Base-by-base conservation (phyloP, 2,113 vertebrate genomes). In the Pontoporia blainvillei region DNA sequence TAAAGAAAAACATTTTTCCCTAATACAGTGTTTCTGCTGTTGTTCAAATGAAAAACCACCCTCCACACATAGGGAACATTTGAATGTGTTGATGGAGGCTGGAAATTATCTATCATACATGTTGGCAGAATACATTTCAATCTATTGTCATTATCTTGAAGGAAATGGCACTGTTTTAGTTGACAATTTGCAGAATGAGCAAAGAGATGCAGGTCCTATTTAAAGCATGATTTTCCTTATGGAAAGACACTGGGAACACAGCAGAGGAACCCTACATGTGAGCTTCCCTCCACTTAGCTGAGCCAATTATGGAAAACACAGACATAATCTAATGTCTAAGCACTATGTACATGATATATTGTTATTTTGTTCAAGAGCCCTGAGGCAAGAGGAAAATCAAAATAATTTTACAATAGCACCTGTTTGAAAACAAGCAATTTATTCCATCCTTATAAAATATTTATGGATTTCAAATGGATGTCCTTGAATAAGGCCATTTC, bases 371-470 rank as follows among this genome's bases (percentile, higher is more conserved):
- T 69, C 91, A 95, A 97, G 94, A 94, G 86, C 91, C 94, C 94
- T 13, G 89, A 94, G 92, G 94, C 94, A 98, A 97, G 98, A 97
- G 91, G 85, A 76, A 98, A 97, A 97, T 71, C 52, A 94, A 98
- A 98, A 97, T 96, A 91, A 94, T 98, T 98, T 97, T 84, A 98
- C 87, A 97, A 97, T 97, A 96, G 8, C 75, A 97, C 78, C 96
- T 97, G 59, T 97, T 97, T 97, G 91, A 97, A 98, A 98, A 98
- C 91, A 95, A 97, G 90, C 86, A 97, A 96, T 97, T 96, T 79
- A 95, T 91, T 96, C 97, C 18, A 88, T 92, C 94, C 89, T 98
- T 90, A 97, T 98, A 97, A 98, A 98, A 98, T 98, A 98, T 98
- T 96, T 98, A 96, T 97, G 91, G 95, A 67, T 97, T 98, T 96